Conservation (phyloP, 2,797 vertebrate species). For the Coreius guichenoti region DNA sequence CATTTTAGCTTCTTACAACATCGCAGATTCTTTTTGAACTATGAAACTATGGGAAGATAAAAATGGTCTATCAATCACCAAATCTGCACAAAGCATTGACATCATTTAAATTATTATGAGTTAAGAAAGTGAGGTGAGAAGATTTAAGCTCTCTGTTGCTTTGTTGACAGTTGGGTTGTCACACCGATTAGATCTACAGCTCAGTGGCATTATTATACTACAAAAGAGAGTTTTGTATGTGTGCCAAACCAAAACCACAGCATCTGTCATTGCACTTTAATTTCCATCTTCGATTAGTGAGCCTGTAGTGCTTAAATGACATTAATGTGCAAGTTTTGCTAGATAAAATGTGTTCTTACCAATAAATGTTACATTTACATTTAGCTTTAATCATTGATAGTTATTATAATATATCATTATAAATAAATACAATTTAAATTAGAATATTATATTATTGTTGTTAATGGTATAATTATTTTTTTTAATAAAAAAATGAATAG, state of each 20-base stretch:
- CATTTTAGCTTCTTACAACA: neutral
- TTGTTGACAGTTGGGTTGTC: conserved; percentile 1
- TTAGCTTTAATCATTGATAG: neutral
- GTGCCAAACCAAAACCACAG: neutral
- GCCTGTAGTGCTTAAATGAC: neutral
- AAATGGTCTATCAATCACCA: neutral
- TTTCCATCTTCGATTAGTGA: neutral
- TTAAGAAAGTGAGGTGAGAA: neutral
- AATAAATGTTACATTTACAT: neutral
- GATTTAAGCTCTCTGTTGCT: conserved; percentile 12
- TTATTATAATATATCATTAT: neutral
- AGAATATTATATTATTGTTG: neutral
- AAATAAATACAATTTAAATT: too few species aligned
- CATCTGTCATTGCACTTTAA: neutral
- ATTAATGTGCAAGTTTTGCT: neutral
- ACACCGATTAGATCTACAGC: neutral
- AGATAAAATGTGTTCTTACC: neutral
- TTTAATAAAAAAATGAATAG: neutral
- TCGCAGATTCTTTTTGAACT: neutral
- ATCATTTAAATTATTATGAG: neutral
- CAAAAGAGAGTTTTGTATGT: neutral
- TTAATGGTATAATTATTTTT: neutral
- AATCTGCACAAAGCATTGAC: neutral
- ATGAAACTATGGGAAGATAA: neutral
- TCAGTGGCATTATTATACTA: neutral